Percentiles rank a stretch among this genome's conserved stretches.
phyloP scores from a whole-genome alignment of 2,797 vertebrate genomes.

The Enteromius viviparus region DNA sequence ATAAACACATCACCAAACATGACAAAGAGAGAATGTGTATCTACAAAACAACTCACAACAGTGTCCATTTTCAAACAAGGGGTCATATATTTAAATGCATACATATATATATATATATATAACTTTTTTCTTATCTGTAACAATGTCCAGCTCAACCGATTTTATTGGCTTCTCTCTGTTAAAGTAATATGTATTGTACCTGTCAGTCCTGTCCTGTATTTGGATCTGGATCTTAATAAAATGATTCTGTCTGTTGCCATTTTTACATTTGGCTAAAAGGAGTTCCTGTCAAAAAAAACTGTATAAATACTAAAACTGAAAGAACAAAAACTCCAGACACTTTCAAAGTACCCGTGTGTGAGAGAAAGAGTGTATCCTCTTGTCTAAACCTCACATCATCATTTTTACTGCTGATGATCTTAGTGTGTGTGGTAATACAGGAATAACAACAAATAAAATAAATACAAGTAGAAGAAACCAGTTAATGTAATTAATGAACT shows the following conservation, averaged over 20 bases:
- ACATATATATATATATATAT: not conserved
- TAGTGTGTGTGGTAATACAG: not conserved
- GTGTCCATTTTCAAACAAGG: not conserved
- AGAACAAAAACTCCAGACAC: not conserved
- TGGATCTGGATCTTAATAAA: not conserved
- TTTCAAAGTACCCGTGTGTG: not conserved
- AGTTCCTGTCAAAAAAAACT: constrained; percentile 41
- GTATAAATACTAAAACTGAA: constrained; percentile 42
- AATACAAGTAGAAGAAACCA: not conserved
- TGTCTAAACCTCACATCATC: not conserved
- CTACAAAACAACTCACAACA: not conserved
- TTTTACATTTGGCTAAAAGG: constrained; percentile 28
- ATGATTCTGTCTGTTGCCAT: constrained; percentile 33
- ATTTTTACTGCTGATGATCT: not conserved
- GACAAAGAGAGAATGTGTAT: constrained; percentile 52
- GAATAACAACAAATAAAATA: not conserved
- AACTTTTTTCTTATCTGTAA: constrained; percentile 11
- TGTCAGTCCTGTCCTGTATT: constrained; percentile 5
- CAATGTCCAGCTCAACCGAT: not conserved
- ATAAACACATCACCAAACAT: constrained; percentile 65
- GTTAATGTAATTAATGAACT: too few relatives aligned
- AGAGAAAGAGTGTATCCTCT: not conserved
- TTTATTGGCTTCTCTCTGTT: constrained; percentile 4
- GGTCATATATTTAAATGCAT: not conserved
- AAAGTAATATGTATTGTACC: constrained; percentile 2